phyloP scores from a whole-genome alignment of 2,888 invertebrate species.

The Archips xylosteana region DNA sequence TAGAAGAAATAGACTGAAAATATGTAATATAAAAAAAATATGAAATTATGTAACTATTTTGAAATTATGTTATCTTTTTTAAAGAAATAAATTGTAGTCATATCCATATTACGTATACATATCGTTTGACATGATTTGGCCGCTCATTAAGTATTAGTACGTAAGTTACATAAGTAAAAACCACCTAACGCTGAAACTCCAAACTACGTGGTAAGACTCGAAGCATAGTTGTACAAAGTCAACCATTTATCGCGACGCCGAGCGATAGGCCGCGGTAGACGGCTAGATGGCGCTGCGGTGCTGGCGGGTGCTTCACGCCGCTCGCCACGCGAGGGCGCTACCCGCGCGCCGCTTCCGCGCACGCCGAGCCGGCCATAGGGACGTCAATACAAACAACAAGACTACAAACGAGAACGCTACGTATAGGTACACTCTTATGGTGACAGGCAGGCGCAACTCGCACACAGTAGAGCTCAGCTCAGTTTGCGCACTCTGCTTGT shows the following conservation, averaged over 20 bases:
- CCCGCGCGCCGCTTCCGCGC: slow-evolving; percentile 61
- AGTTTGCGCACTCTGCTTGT: slow-evolving; percentile 74
- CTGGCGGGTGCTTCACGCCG: slow-evolving; percentile 35
- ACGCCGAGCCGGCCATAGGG: slow-evolving; percentile 53
- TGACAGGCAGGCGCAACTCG: slow-evolving; percentile 74
- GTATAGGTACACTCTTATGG: slow-evolving; percentile 68
- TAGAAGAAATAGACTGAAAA: too few species aligned
- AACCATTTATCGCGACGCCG: slow-evolving; percentile 16
- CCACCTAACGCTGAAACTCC: slow-evolving; percentile 41
- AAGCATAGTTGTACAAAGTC: slow-evolving; percentile 10
- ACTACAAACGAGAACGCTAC: slow-evolving; percentile 66
- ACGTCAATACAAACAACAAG: slow-evolving; percentile 82
- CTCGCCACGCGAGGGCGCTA: slow-evolving; percentile 55
- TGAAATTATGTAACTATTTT: too few species aligned
- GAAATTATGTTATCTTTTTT: too few species aligned
- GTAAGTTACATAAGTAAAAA: not conserved
- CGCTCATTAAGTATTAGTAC: too few species aligned
- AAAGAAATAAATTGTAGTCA: too few species aligned
- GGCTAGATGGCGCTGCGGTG: slow-evolving; percentile 53
- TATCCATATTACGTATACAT: too few species aligned
- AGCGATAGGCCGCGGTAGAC: slow-evolving; percentile 6
- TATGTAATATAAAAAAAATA: too few species aligned
- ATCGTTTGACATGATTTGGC: too few species aligned
- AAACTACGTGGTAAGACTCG: slow-evolving; percentile 38
- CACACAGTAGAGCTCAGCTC: slow-evolving; percentile 63